These are phyloP conservation scores for Alcedo quadribrachys DNA, from an alignment of 2,797 vertebrate species.

Conservation along the genomic window DNA sequence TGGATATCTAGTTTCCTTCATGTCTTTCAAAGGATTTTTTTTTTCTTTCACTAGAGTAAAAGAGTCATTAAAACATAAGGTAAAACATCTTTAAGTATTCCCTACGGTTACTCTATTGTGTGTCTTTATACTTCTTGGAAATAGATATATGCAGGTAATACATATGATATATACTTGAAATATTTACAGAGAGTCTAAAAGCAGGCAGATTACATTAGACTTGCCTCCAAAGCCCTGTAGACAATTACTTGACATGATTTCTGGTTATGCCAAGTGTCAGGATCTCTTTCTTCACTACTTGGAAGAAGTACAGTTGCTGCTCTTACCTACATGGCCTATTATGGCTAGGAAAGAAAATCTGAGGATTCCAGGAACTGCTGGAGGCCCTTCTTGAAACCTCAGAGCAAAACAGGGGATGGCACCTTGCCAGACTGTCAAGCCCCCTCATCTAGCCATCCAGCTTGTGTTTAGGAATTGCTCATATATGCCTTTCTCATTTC, in stretches of 20 bases:
- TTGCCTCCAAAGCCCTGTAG: neutral
- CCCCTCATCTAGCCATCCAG: neutral
- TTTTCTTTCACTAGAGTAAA: neutral
- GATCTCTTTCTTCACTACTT: neutral
- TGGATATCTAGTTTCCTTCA: neutral
- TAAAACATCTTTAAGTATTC: neutral
- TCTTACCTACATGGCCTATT: neutral
- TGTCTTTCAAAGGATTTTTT: neutral
- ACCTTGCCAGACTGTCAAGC: neutral
- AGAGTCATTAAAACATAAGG: neutral
- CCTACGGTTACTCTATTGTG: neutral
- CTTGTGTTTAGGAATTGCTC: conserved; percentile 6
- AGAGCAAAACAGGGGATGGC: neutral
- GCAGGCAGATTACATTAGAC: neutral
- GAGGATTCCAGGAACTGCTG: neutral
- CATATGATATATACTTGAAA: neutral
- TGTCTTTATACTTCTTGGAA: neutral
- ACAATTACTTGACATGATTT: neutral
- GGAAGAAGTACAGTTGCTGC: neutral
- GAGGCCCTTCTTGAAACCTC: neutral
- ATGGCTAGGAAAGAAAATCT: neutral
- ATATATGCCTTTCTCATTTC: conserved; percentile 19
- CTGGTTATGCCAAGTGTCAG: neutral
- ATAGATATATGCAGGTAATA: neutral
- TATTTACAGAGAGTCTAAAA: neutral